Conservation (phyloP, 2,113 vertebrate species). For the Triplophysa dalaica region DNA sequence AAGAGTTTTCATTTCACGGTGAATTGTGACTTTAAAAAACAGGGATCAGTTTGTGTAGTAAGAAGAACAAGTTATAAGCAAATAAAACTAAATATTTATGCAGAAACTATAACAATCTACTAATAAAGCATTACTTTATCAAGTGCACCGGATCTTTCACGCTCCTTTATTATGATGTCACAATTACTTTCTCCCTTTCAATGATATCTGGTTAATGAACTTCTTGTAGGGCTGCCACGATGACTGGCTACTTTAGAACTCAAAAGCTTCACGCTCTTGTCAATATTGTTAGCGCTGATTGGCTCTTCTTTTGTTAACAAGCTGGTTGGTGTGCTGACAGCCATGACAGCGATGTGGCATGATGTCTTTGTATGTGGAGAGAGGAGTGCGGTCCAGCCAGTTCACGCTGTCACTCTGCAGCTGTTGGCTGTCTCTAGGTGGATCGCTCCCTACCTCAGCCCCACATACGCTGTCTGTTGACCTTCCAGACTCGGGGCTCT, state of each 20-base stretch:
- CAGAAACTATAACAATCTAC: not conserved
- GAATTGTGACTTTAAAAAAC: too few species aligned
- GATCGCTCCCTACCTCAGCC: conserved; percentile 45
- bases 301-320: conserved; percentile 55
- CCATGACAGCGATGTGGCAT: conserved; percentile 53
- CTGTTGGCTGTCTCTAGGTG: conserved; percentile 66
- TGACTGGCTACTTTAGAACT: conserved; percentile 47
- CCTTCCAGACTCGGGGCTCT: conserved; percentile 59
- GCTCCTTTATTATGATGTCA: conserved; percentile 9
- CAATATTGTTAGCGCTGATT: conserved; percentile 49
- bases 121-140: not conserved
- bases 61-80: not conserved
- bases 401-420: conserved; percentile 67
- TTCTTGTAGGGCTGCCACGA: conserved; percentile 24
- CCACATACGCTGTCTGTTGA: conserved; percentile 69
- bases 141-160: not conserved
- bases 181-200: conserved; percentile 12
- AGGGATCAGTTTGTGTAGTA: not conserved
- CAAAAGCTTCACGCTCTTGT: conserved; percentile 40
- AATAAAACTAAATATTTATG: not conserved
- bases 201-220: conserved; percentile 41
- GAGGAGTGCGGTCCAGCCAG: conserved; percentile 52
- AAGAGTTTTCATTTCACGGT: too few species aligned
- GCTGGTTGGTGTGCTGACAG: conserved; percentile 49
- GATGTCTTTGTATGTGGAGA: conserved; percentile 52